Evolutionary conservation across 2,888 invertebrate genomes (phyloP).

Genomic region (Apotomis betuletana): DNA sequence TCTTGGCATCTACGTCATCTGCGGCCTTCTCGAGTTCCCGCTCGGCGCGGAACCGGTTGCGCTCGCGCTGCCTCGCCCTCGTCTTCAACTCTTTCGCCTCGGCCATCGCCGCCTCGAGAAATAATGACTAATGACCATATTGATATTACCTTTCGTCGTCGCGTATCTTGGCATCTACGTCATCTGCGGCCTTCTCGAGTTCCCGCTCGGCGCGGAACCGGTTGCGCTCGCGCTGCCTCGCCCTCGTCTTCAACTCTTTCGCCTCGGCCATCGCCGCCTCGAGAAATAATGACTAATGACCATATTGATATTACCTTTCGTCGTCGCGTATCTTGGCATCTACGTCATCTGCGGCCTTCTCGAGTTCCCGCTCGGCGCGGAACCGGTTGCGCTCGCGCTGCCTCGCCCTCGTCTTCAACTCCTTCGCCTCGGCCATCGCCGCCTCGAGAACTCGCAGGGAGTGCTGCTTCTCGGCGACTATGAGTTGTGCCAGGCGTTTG

Average conservation of each 20-base stretch:
- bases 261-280: constrained; percentile 79
- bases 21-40: constrained; percentile 60
- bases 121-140: too few species aligned
- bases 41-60: constrained; percentile 58
- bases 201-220: constrained; percentile 59
- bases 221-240: constrained; percentile 62
- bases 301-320: constrained; percentile 59
- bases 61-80: constrained; percentile 63
- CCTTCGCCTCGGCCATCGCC: constrained; percentile 77
- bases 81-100: constrained; percentile 73
- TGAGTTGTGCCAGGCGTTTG: constrained; percentile 74
- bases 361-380: constrained; percentile 60
- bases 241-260: constrained; percentile 66
- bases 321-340: constrained; percentile 69
- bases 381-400: constrained; percentile 60
- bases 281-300: constrained; percentile 57
- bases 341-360: constrained; percentile 67
- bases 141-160: constrained; percentile 67
- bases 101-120: constrained; percentile 76
- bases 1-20: constrained; percentile 70
- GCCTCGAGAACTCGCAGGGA: constrained; percentile 73
- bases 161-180: constrained; percentile 68
- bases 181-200: constrained; percentile 65
- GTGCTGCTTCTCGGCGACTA: constrained; percentile 78
- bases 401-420: constrained; percentile 64